Base-by-base conservation (phyloP, 2,888 invertebrate species). In the Cryptocheilus praepositus region DNA sequence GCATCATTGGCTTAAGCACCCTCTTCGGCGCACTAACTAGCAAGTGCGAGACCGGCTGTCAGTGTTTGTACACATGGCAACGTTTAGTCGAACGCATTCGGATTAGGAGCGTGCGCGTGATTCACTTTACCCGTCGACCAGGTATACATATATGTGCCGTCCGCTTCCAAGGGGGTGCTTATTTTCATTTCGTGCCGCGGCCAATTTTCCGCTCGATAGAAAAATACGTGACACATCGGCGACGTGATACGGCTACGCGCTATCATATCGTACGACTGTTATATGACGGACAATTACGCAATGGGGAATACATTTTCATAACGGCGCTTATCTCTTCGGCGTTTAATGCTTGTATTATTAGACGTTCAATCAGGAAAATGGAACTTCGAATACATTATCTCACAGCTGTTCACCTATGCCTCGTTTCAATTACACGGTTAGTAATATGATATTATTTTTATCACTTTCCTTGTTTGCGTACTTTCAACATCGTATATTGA, bases 11-110 rank as follows among this genome's bases (percentile, higher is more conserved):
- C 70, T 66, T 73, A 73, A 54, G 45, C 49, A 69, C 51, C 36
- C 36, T 36, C 36, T 36, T 5, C 36, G 36, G 7, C 36, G 36
- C 43, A n/a, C 56, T 77, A 81, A 77, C 79, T 76, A 82, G 82
- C 83, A 82, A 84, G 83, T 83, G 83, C 76, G 71, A 74, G 77
- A 85, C 86, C 85, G 85, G 85, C 86, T 86, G 86, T 86, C 85
- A 83, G 76, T 87, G 86, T 87, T 87, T 87, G 86, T 87, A 87
- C 87, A 87, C 86, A 87, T 87, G 87, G 85, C 85, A 79, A 64
- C 80, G 73, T 85, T 83, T 85, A 82, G 82, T 75, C 73, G 78
- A 81, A 79, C 80, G 76, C 80, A 78, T 76, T 76, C 73, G 77
- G 81, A 83, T 83, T 85, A 84, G 72, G 73, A 73, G 74, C 71